Percentiles rank a stretch among this genome's conserved stretches.
Evolutionary conservation across 1,140 invertebrate species (phyloP).

Genomic region (Psilanteris sp.): DNA sequence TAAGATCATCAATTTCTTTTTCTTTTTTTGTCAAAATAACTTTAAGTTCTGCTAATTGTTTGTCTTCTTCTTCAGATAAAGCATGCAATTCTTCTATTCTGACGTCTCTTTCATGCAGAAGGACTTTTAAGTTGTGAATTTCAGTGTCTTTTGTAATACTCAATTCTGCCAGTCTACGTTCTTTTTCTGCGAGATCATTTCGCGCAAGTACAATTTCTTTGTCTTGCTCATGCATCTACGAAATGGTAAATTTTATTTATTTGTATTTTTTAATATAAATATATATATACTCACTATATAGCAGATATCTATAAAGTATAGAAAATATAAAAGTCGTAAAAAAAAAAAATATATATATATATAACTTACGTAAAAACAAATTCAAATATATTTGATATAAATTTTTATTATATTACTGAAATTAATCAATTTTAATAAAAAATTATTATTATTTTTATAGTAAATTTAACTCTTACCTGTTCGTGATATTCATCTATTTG

Average conservation of each 20-base stretch:
- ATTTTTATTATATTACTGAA: too few relatives aligned
- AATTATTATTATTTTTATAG: too few relatives aligned
- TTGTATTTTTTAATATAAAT: too few relatives aligned
- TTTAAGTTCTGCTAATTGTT: conserved; percentile 78
- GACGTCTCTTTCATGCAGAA: conserved; percentile 68
- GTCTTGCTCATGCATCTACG: conserved; percentile 36
- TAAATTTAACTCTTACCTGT: conserved; percentile 23
- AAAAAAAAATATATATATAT: too few relatives aligned
- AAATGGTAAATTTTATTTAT: too few relatives aligned
- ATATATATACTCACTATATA: too few relatives aligned
- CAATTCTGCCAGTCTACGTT: conserved; percentile 67
- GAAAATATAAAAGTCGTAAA: too few relatives aligned
- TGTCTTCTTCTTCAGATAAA: conserved; percentile 81
- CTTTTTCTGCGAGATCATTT: conserved; percentile 67
- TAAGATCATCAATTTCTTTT: conserved; percentile 84
- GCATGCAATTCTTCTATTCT: conserved; percentile 80
- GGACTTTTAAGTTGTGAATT: conserved; percentile 70
- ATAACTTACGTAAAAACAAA: too few relatives aligned
- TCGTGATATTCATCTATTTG: conserved; percentile 60
- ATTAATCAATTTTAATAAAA: too few relatives aligned
- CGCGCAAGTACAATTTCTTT: conserved; percentile 43
- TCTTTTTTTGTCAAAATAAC: conserved; percentile 84
- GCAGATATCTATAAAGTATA: too few relatives aligned
- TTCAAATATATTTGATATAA: too few relatives aligned
- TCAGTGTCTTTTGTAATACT: conserved; percentile 73